Evolutionary conservation across 2,888 invertebrate genomes (phyloP).

Genomic region (Allygus modestus): DNA sequence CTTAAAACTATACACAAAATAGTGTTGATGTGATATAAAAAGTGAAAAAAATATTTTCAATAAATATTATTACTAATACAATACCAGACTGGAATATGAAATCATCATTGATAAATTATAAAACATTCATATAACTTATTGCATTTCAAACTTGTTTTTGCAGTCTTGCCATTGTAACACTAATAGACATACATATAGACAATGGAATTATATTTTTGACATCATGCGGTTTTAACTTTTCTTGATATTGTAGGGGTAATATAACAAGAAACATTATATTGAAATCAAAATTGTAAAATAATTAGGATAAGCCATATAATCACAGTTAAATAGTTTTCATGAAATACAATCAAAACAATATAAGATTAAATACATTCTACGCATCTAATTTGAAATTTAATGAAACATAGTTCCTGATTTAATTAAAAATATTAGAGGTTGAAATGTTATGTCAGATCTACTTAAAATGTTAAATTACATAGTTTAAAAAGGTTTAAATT

Average conservation of each 20-base stretch:
- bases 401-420: no score
- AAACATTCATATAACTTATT: background rate
- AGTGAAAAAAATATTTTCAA: background rate
- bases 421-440: background rate
- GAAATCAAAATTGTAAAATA: no score
- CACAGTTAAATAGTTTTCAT: no score
- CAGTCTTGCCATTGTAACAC: background rate
- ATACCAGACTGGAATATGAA: background rate
- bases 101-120: background rate
- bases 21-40: background rate
- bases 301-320: no score
- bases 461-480: background rate
- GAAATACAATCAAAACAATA: no score
- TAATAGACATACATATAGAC: background rate
- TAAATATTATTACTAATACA: background rate
- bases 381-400: no score
- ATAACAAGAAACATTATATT: no score
- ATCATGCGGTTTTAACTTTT: background rate
- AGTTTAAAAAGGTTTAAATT: background rate
- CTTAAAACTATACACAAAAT: constrained; percentile 4
- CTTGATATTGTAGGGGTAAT: background rate
- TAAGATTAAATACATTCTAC: no score
- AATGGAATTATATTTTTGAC: no score
- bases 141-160: background rate
- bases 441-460: background rate